Base-by-base conservation (phyloP, 2,797 vertebrate genomes). In the Crenuchus spilurus region DNA sequence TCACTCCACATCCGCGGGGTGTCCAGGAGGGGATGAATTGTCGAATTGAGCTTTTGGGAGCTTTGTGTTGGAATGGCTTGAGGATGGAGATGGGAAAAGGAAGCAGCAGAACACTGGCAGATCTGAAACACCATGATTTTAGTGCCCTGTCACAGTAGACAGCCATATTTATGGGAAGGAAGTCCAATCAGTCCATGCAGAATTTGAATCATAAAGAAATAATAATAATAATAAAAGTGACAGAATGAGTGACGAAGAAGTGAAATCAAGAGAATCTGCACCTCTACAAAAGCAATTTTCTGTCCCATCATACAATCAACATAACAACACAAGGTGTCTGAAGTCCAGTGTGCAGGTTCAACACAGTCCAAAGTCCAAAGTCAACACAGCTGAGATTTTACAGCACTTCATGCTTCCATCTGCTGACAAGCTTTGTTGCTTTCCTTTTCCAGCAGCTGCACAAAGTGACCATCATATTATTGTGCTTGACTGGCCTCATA, bases 41-140 rank as follows among this genome's bases (percentile, higher is more conserved):
- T 26, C 58, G 61, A 49, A 60, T 18, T 58, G 62, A 52, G 39
- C 41, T 30, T 58, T 37, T 10, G 57, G 60, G 48, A 72, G 20
- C 58, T 72, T 72, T 72, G 58, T 44, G 51, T 72, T 64, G 60
- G 70, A 72, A 72, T 37, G 61, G 18, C 39, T 46, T 26, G 16
- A 57, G 61, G 30, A 57, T 28, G 6, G 1, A 55, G 49, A 54
- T 26, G n/a, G 35, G 39, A 37, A 66, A 46, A 35, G 39, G 18
- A 55, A 62, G 54, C 28, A 11, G 26, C 28, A 49, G 61, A 63
- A 35, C 64, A 37, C 49, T 48, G 49, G 41, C 13, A 9, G 31
- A 44, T 44, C 62, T 72, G 60, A 64, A 54, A 64, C 42, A 55
- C 41, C 24, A 28, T 57, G 30, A 70, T 37, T 46, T 57, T 33